Base-by-base conservation (phyloP, 2,113 vertebrate genomes). In the Rattus rattus region DNA sequence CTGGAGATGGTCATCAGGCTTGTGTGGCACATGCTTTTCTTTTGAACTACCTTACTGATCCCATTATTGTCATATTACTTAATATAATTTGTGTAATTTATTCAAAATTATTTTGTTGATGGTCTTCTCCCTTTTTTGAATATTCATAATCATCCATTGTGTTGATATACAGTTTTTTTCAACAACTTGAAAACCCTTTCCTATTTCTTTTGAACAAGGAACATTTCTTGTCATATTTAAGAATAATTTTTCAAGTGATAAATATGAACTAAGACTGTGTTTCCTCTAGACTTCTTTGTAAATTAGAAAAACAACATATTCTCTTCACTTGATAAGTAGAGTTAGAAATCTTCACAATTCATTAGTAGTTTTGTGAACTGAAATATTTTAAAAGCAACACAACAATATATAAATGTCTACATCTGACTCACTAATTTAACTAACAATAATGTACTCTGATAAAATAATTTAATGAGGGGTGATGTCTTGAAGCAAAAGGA, bases 381-480 rank as follows among this genome's bases (percentile, higher is more conserved):
- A 94, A 81, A 69, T 9, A 92, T 75, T 95, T 95, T 90, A 36
- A 94, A 95, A 87, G 47, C 11, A 88, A 49, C 7, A 75, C 61
- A 79, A 22, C 13, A 94, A 56, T 75, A 80, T 76, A 3, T 63
- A 91, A 91, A 20, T 81, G 13, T 39, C 10, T 83, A 17, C 30
- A 95, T 39, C 22, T 73, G 28, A 95, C 28, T 94, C 19, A 70
- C 30, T 92, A 94, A 93, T 72, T 96, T 36, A 95, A 94, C 52
- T 93, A 80, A 81, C 36, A 39, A 80, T 47, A 72, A 49, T 52
- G 88, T 92, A 59, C 13, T 90, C 63, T 79, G 94, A 75, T 56
- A 93, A 94, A 94, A 72, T 61, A 39, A 88, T 72, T 85, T 88
- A 88, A 72, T 88, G 36, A 54, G 56, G 24, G 36, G 12, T 7